phyloP scores from a whole-genome alignment of 2,113 vertebrate species.

The Emydocephalus ijimae region DNA sequence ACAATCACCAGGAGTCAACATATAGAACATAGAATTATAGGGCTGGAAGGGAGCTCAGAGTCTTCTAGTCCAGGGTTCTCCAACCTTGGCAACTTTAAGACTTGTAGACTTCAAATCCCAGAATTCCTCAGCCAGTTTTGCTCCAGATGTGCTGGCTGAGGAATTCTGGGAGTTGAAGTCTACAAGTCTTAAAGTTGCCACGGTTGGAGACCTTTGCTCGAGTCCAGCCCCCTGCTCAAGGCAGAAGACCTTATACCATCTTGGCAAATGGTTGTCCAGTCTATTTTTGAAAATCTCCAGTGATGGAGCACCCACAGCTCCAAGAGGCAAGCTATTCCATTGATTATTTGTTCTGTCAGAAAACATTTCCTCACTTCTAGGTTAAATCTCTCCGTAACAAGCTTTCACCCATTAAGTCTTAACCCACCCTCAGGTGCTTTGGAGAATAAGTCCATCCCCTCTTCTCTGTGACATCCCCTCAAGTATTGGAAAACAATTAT shows the following conservation, averaged over 20 bases:
- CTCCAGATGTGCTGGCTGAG: too few species aligned
- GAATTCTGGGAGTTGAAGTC: too few species aligned
- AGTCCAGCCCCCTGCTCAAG: neutral
- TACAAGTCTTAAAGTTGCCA: too few species aligned
- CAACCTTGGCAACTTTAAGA: too few species aligned
- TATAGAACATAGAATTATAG: neutral
- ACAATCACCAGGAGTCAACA: neutral
- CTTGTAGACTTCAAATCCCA: too few species aligned
- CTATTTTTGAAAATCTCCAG: neutral
- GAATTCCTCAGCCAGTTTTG: too few species aligned
- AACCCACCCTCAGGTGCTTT: neutral
- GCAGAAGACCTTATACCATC: neutral
- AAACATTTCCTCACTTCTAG: too few species aligned
- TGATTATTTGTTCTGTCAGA: neutral
- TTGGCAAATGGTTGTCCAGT: neutral
- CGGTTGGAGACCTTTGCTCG: neutral
- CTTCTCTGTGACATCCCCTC: neutral
- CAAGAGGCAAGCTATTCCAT: neutral
- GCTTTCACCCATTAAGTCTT: neutral
- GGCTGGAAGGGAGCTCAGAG: neutral
- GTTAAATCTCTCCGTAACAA: neutral
- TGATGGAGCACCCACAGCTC: neutral
- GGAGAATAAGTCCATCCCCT: neutral
- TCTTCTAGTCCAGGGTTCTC: neutral
- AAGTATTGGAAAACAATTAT: neutral